Base-by-base conservation (phyloP, 1,140 invertebrate species). In the Subanguina moxae region DNA sequence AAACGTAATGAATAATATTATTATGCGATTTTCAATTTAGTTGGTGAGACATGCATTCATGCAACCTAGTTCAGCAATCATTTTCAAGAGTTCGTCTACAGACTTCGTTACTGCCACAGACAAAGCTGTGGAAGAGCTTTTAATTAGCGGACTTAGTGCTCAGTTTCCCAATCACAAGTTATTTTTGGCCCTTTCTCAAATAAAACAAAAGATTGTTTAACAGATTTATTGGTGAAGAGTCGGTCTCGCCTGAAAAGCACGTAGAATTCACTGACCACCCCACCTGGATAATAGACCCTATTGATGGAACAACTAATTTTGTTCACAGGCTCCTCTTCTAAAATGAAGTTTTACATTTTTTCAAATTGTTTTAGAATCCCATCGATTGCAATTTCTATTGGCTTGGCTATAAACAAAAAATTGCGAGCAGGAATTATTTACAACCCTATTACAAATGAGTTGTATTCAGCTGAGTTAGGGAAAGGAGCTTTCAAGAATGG, bases 211-310 rank as follows among this genome's bases (percentile, higher is more conserved):
- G 11, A 52, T 15, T 8, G 17, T 52, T 52, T 52, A 52, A 30
- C 65, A 95, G 92, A 82, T 97, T 97, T 83, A 97, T 98, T 77
- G 95, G 94, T 0, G 95, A 98, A 85, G 95, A 98, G 84, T 88
- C 89, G 1, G 89, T 88, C 28, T 87, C 89, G 63, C 85, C 84
- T 11, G 89, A 88, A 28, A 84, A 84, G n/a, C 89, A 90, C 82
- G 87, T 88, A 68, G 85, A 88, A 66, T 84, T 95, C 15, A 94
- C 92, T 0, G 88, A 94, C 83, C 87, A 86, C 15, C 93, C 94
- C 9, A 98, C 94, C 8, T 98, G 94, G 94, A 91, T 98, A 62
- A 95, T 98, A 67, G 94, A 52, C 23, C 48, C 48, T 1, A 52
- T 52, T 52, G 48, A 52, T 52, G 48, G 48, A 1, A 52, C 48